Conservation (phyloP, 2,113 vertebrate species). For the Abramis brama region DNA sequence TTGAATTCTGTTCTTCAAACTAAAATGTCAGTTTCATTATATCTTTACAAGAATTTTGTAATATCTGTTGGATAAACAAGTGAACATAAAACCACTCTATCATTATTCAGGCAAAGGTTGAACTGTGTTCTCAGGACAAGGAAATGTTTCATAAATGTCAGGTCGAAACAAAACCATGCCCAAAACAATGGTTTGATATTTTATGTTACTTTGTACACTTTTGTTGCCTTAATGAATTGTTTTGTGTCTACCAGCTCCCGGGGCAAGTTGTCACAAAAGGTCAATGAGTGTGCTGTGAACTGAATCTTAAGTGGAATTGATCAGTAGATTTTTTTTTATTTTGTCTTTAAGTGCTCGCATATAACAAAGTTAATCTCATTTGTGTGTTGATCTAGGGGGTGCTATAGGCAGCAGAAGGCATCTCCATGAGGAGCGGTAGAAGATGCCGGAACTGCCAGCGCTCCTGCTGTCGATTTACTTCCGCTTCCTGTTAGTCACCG, state of each 20-base stretch:
- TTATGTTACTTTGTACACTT: not conserved
- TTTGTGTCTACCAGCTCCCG: not conserved
- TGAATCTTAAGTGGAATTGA: not conserved
- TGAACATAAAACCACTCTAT: not conserved
- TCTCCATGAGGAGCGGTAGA: conserved; percentile 98
- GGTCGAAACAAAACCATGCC: not conserved
- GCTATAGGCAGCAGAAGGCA: conserved; percentile 90
- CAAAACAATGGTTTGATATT: not conserved
- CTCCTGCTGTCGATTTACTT: conserved; percentile 89
- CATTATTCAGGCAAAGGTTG: not conserved
- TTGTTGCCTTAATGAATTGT: not conserved
- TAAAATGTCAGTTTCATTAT: not conserved
- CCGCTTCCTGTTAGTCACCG: conserved; percentile 73
- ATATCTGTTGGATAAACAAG: not conserved
- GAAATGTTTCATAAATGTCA: conserved; percentile 2
- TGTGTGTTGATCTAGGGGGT: conserved; percentile 80
- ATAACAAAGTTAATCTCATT: conserved; percentile 20
- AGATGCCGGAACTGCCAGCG: conserved; percentile 95
- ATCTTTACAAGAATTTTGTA: not conserved
- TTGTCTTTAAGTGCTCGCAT: not conserved
- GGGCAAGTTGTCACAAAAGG: not conserved
- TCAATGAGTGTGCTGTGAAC: not conserved
- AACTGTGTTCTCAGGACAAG: not conserved
- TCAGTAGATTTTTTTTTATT: not conserved
- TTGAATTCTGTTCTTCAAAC: not conserved